Evolutionary conservation across 1,140 invertebrate genomes (phyloP), one percentile per base, ranked within the genome.

Genomic region (Teleogryllus occipitalis): DNA sequence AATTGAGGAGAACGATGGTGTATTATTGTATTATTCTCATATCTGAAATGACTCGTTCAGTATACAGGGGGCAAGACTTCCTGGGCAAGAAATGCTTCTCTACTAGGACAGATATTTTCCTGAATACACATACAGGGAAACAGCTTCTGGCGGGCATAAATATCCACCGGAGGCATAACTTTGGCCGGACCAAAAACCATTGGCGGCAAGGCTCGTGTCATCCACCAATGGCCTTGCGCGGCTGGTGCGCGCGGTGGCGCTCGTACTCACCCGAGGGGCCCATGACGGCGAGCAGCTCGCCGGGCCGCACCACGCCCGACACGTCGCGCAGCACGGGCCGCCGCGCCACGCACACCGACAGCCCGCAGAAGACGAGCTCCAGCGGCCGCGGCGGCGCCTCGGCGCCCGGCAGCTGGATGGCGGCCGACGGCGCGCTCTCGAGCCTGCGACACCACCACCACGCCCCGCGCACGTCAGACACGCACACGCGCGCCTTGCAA

Each of bases 221-320:
- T n/a, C 22, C 10, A 15, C 10, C 72, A 74, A 5, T n/a, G 72
- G 18, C 72, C 18, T 5, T 74, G 10, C 72, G n/a, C 2, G 65
- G 65, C n/a, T 12, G 7, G 18, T 76, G 4, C 15, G 6, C 8
- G 18, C 48, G 47, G 46, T 12, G 27, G 74, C 27, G 27, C 47
- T 10, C 22, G 10, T 21, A 81, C 81, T 85, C 86, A 91, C 94
- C 94, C 83, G 92, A 93, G 14, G 94, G 93, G 81, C 94, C 94
- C 93, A 96, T 95, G 27, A 96, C 90, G 80, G 94, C 94, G 81
- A 95, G 85, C 22, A 96, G 87, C 85, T 95, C 92, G 74, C 94
- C 94, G 8, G 94, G 93, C 83, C 90, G 89, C 79, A 93, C 93
- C 80, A 92, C 85, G 47, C 93, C 94, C 83, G 90, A 92, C 82